Conservation (phyloP, 2,888 invertebrate genomes). For the Herminia tarsipennalis region DNA sequence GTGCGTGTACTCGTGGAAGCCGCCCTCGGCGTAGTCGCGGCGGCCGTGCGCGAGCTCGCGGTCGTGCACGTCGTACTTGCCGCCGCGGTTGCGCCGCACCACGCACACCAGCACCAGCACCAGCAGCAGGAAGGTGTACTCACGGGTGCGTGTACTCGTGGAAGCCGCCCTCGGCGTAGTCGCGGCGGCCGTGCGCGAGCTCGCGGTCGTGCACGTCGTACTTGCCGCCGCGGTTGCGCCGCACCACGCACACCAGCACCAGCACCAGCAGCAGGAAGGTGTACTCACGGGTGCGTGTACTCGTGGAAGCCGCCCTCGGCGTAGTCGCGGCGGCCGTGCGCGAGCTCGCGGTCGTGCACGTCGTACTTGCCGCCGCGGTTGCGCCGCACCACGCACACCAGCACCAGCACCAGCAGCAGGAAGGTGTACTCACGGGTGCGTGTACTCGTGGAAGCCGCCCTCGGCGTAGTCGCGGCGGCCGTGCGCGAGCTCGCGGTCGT, state of each 20-base stretch:
- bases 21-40: slow-evolving; percentile 95
- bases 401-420: slow-evolving; percentile 94
- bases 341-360: no score
- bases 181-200: slow-evolving; percentile 96
- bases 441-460: no score
- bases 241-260: slow-evolving; percentile 97
- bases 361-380: no score
- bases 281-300: no score
- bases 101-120: slow-evolving; percentile 98
- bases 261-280: slow-evolving; percentile 96
- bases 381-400: no score
- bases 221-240: slow-evolving; percentile 98
- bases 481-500: no score
- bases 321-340: no score
- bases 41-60: slow-evolving; percentile 98
- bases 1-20: slow-evolving; percentile 98
- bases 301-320: no score
- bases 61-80: slow-evolving; percentile 99
- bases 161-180: slow-evolving; percentile 96
- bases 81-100: slow-evolving; percentile 97
- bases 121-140: slow-evolving; percentile 84
- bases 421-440: no score
- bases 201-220: slow-evolving; percentile 99
- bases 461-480: no score
- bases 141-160: slow-evolving; percentile 98